Conservation (phyloP, 2,797 vertebrate species). For the Sphenopsis melanotis region DNA sequence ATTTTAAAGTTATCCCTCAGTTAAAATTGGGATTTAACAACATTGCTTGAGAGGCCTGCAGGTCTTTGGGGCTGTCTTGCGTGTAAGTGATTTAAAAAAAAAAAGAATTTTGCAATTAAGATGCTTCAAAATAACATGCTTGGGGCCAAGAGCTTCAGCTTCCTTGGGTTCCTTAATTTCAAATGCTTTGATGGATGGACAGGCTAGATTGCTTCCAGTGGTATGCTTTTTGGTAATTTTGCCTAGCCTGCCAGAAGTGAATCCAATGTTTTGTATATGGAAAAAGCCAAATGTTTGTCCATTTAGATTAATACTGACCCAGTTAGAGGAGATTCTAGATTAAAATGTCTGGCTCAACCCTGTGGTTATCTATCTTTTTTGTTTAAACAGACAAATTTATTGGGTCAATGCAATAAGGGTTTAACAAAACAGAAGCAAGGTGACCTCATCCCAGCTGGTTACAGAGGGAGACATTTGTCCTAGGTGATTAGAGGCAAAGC, state of each 20-base stretch:
- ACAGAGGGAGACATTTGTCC: neutral
- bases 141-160: neutral
- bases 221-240: neutral
- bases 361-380: neutral
- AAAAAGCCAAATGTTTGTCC: neutral
- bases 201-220: neutral
- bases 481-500: neutral
- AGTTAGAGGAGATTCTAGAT: constrained; percentile 1
- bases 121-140: neutral
- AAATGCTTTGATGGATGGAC: neutral
- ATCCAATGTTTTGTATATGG: neutral
- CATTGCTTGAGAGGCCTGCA: neutral
- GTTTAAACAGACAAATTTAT: neutral
- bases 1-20: neutral
- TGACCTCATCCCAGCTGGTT: constrained; percentile 10
- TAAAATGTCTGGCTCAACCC: neutral
- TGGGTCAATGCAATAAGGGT: neutral
- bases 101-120: neutral
- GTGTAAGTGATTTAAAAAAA: neutral
- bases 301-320: neutral
- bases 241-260: neutral
- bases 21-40: neutral
- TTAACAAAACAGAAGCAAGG: constrained; percentile 28
- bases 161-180: neutral
- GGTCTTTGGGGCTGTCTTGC: neutral